Evolutionary conservation across 2,113 vertebrate species (phyloP).

Genomic region (Hemiprocne comata): DNA sequence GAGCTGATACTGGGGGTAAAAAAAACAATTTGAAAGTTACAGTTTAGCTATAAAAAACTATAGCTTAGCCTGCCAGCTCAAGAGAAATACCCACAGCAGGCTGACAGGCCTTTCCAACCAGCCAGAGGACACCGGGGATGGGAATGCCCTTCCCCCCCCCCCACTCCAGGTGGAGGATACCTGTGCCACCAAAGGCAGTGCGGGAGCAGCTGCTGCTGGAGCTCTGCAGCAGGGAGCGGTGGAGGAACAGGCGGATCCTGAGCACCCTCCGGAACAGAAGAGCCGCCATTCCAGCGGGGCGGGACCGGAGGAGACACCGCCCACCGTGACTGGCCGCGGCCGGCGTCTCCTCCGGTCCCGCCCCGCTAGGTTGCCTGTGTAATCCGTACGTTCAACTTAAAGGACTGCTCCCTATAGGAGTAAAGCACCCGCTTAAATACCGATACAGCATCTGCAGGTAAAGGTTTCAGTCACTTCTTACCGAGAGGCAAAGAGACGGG

Average conservation of each 20-base stretch:
- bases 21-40: not conserved
- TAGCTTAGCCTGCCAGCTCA: not conserved
- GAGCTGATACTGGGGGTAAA: accelerated
- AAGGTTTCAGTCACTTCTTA: not conserved
- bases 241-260: not conserved
- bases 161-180: not conserved
- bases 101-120: accelerated
- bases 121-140: accelerated
- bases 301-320: accelerated
- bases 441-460: not conserved
- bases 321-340: accelerated
- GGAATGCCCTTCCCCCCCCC: not conserved
- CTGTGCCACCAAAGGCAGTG: not conserved
- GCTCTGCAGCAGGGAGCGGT: not conserved
- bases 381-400: not conserved
- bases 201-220: not conserved
- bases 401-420: too few relatives aligned
- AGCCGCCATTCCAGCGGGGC: not conserved
- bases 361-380: accelerated
- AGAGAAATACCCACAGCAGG: not conserved
- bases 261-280: not conserved
- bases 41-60: not conserved
- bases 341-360: accelerated
- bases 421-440: not conserved
- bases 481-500: not conserved